Evolutionary conservation across 2,888 invertebrate genomes (phyloP).

Genomic region (Lochmaea crataegi): DNA sequence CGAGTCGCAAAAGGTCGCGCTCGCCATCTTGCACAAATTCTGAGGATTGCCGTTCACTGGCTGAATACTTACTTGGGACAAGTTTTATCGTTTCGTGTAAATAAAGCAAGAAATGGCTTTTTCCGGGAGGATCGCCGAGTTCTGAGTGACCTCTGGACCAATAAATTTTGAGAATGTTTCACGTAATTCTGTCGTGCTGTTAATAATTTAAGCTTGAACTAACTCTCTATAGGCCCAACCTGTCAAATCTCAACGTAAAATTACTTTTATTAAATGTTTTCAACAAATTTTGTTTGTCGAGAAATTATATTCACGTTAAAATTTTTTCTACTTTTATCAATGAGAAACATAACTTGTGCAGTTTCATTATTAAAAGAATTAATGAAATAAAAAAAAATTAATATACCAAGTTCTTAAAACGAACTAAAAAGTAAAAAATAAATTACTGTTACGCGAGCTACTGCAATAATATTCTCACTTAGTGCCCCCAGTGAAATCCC

Average conservation of each 20-base stretch:
- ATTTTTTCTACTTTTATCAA: too few relatives aligned
- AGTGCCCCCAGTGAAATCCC: too few relatives aligned
- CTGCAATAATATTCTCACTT: too few relatives aligned
- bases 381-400: too few relatives aligned
- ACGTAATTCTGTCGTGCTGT: conserved; percentile 6
- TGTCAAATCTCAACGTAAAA: not conserved
- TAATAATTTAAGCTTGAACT: not conserved
- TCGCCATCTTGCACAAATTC: conserved; percentile 30
- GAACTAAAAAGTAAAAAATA: too few relatives aligned
- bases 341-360: too few relatives aligned
- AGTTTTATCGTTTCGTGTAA: conserved; percentile 30
- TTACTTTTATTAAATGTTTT: not conserved
- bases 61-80: conserved; percentile 34
- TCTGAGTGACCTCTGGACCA: conserved; percentile 1
- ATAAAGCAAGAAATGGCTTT: conserved; percentile 26
- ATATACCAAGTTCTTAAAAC: too few relatives aligned
- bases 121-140: conserved; percentile 2
- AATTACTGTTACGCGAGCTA: too few relatives aligned
- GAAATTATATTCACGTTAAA: too few relatives aligned
- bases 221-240: not conserved
- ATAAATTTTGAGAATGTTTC: conserved; percentile 8
- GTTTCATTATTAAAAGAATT: too few relatives aligned
- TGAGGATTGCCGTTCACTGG: conserved; percentile 22
- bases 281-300: too few relatives aligned
- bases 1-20: conserved; percentile 27